These are phyloP conservation scores for Bimastos eiseni DNA, from an alignment of 2,888 invertebrate species.

Conservation along the genomic window DNA sequence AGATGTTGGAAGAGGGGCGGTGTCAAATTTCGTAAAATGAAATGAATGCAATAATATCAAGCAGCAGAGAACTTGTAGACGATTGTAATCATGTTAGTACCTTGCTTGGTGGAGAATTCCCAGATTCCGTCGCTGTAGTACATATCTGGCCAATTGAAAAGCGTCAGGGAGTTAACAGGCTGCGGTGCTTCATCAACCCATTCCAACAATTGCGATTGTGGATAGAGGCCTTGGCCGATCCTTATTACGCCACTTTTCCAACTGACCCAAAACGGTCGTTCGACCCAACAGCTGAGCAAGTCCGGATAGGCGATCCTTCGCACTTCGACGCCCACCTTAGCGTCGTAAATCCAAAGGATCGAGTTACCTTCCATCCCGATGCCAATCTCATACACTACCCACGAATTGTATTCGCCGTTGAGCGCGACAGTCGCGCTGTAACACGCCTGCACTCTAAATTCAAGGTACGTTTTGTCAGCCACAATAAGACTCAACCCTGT, in stretches of 20 bases:
- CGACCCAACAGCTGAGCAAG: slow-evolving; percentile 28
- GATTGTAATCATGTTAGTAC: not conserved
- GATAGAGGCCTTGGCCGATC: slow-evolving; percentile 26
- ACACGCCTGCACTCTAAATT: slow-evolving; percentile 31
- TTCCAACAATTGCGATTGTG: slow-evolving; percentile 7
- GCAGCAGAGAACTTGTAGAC: not conserved
- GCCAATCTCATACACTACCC: not conserved
- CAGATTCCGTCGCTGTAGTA: slow-evolving; percentile 13
- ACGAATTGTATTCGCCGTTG: not conserved
- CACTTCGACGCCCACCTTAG: not conserved
- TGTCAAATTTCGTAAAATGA: no score
- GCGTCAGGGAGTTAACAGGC: not conserved
- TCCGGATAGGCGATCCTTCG: not conserved
- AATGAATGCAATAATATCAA: no score
- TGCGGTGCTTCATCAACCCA: slow-evolving; percentile 23
- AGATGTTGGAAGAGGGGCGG: no score
- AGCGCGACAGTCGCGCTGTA: not conserved
- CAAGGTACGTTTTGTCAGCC: not conserved
- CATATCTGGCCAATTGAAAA: not conserved
- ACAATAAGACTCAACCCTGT: not conserved
- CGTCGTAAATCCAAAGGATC: not conserved
- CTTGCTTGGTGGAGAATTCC: slow-evolving; percentile 22
- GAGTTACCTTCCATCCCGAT: slow-evolving; percentile 25
- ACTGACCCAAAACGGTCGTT: slow-evolving; percentile 34
- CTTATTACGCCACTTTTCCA: slow-evolving; percentile 30